These are phyloP conservation scores for Patiria miniata DNA, from an alignment of 35 echinoderm and acorn worm genomes.

Conservation along the genomic window DNA sequence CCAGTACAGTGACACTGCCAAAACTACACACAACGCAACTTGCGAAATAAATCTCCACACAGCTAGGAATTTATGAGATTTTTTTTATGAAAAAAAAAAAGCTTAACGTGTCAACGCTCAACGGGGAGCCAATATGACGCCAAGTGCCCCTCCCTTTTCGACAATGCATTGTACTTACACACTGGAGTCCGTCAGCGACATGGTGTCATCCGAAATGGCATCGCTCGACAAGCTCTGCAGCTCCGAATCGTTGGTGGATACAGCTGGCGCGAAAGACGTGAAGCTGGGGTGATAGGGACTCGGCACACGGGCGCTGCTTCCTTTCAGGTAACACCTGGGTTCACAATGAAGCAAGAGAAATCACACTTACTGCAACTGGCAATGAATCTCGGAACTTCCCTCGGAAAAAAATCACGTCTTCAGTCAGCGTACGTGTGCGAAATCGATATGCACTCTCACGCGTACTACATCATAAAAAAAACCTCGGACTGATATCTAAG, in stretches of 20 bases:
- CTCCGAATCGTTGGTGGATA: conserved; percentile 92
- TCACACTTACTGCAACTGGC: not conserved
- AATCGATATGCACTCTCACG: not conserved
- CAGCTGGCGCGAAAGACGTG: conserved; percentile 80
- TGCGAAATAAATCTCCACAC: too few species aligned
- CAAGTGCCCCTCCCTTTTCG: not conserved
- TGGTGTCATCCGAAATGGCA: conserved; percentile 94
- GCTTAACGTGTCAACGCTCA: too few species aligned
- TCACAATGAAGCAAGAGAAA: not conserved
- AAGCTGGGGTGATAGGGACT: conserved; percentile 89
- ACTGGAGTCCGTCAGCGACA: conserved; percentile 98
- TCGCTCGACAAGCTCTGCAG: conserved; percentile 85
- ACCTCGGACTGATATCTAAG: too few species aligned
- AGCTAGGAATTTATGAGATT: too few species aligned
- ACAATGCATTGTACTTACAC: conserved; percentile 74
- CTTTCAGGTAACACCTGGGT: conserved; percentile 67
- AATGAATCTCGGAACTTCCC: not conserved
- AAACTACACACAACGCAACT: too few species aligned
- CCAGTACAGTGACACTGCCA: too few species aligned
- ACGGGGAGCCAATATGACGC: too few species aligned
- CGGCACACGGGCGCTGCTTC: not conserved
- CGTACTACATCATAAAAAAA: too few species aligned
- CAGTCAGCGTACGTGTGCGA: not conserved
- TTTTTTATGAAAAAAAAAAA: too few species aligned
- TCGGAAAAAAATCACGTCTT: not conserved